Evolutionary conservation across 2,797 vertebrate species (phyloP), one percentile per base, ranked within the genome.

Genomic region (Apogon talboti): DNA sequence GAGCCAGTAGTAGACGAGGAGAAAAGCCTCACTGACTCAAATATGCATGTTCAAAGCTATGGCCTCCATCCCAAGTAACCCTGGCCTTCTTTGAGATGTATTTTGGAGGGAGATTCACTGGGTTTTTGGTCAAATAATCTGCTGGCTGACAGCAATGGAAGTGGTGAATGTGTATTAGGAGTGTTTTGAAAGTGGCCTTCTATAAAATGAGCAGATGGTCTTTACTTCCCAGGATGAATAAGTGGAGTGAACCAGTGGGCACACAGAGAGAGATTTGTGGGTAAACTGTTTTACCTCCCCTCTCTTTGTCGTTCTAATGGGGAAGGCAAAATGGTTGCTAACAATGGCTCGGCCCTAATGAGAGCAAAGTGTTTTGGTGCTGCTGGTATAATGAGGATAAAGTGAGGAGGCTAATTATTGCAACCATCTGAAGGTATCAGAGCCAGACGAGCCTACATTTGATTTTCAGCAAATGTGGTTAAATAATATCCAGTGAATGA

Each of bases 181-280:
- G 73, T 82, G 84, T 87, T 83, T 84, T 81, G 57, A 81, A 69
- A 62, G 57, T 54, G 59, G 79, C 76, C 59, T 82, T 83, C 30
- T 82, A 77, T 82, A 57, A 88, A 89, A 84, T 74, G 85, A 91
- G 89, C 91, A 93, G 93, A 94, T 94, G 93, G 92, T 87, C 89
- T 82, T 91, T 88, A 71, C 87, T 86, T 90, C 81, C 51, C 65
- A 7, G 80, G 42, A 67, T 91, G 81, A 92, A 92, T 89, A 68
- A 88, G 79, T 84, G 80, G 81, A 86, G 79, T 74, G 81, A 87
- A 88, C 81, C 88, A 89, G 83, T 87, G 83, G 82, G 81, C 84
- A 90, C 81, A 86, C 85, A 89, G 73, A 71, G 73, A 70, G 83
- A 90, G 87, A 87, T 92, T 92, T 92, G 90, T 91, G 91, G 87